Conservation (phyloP, 2,888 invertebrate species). For the Allygus modestus region DNA sequence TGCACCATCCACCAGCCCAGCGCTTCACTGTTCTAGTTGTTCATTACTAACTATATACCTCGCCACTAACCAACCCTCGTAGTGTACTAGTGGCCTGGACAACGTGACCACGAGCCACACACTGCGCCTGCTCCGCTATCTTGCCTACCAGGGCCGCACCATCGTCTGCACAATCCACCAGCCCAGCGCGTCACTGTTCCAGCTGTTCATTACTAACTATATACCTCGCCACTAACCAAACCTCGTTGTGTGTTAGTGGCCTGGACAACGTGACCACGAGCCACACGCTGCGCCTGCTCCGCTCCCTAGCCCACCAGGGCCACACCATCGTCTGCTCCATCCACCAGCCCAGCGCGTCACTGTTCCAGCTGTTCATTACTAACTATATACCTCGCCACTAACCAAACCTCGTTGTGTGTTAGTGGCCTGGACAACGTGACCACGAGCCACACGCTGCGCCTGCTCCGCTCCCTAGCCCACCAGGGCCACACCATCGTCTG, state of each 20-base stretch:
- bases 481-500: constrained; percentile 84
- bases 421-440: constrained; percentile 84
- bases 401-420: too few relatives aligned
- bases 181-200: constrained; percentile 82
- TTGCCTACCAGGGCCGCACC: too few relatives aligned
- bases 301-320: too few relatives aligned
- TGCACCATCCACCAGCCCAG: constrained; percentile 85
- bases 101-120: constrained; percentile 82
- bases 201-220: too few relatives aligned
- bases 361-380: too few relatives aligned
- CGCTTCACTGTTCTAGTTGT: constrained; percentile 81
- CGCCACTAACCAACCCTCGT: too few relatives aligned
- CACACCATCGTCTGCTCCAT: constrained; percentile 84
- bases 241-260: too few relatives aligned
- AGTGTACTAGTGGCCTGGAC: too few relatives aligned
- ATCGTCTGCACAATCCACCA: constrained; percentile 86
- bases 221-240: too few relatives aligned
- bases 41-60: too few relatives aligned
- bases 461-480: constrained; percentile 79
- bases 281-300: constrained; percentile 79
- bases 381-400: too few relatives aligned
- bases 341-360: constrained; percentile 83
- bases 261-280: constrained; percentile 82
- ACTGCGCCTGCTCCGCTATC: constrained; percentile 78
- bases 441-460: constrained; percentile 79